Conservation (phyloP, 1,140 invertebrate genomes). For the Asobara japonica region DNA sequence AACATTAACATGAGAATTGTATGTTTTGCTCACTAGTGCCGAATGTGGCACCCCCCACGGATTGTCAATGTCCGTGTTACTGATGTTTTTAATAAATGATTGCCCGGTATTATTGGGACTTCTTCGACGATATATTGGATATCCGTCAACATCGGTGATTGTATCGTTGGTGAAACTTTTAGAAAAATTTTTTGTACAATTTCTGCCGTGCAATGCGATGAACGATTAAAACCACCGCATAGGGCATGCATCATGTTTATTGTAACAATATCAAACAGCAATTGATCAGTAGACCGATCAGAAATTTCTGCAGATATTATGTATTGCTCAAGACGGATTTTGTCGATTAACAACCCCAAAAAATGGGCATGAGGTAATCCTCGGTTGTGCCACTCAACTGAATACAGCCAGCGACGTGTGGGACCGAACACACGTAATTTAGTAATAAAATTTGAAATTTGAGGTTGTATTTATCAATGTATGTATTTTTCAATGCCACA, state of each 20-base stretch:
- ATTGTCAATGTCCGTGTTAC: conserved; percentile 49
- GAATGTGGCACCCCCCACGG: conserved; percentile 59
- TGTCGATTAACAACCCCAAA: too few relatives aligned
- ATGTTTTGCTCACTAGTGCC: conserved; percentile 47
- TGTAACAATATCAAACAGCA: conserved; percentile 53
- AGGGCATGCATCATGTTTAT: conserved; percentile 57
- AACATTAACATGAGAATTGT: conserved; percentile 54
- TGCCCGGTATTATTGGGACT: conserved; percentile 18
- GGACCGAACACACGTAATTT: too few relatives aligned
- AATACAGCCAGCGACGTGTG: too few relatives aligned
- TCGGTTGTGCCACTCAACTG: too few relatives aligned
- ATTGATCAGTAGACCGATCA: conserved; percentile 57
- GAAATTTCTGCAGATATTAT: conserved; percentile 69
- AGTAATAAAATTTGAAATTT: too few relatives aligned
- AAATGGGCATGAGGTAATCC: too few relatives aligned
- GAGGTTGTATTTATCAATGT: too few relatives aligned
- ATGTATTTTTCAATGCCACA: too few relatives aligned
- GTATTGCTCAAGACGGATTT: too few relatives aligned
- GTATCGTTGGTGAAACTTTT: conserved; percentile 51
- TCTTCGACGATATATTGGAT: conserved; percentile 34
- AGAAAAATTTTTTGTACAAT: conserved; percentile 55
- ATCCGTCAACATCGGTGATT: conserved; percentile 43
- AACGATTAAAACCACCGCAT: conserved; percentile 49
- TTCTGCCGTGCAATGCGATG: conserved; percentile 59
- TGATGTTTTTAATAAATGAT: conserved; percentile 14